Evolutionary conservation across 2,797 vertebrate genomes (phyloP).

Genomic region (Cephalopachus bancanus): DNA sequence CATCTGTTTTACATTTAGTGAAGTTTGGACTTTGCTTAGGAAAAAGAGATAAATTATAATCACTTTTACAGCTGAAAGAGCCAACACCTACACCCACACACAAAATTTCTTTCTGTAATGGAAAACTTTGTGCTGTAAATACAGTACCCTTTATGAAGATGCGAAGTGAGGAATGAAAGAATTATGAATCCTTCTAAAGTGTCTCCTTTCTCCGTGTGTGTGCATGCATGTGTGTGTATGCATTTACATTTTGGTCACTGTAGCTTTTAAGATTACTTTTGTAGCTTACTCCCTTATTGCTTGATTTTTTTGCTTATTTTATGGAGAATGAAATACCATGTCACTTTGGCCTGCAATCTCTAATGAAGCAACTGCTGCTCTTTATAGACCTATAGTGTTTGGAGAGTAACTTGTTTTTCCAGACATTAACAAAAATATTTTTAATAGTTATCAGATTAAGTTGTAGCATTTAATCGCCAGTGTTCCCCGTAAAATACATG

Average conservation of each 20-base stretch:
- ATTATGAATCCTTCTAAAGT: slow-evolving; percentile 38
- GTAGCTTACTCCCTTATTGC: neutral
- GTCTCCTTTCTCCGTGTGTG: neutral
- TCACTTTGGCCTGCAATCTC: neutral
- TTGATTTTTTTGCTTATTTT: slow-evolving; percentile 43
- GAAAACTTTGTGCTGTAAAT: neutral
- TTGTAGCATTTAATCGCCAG: neutral
- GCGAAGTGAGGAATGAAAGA: neutral
- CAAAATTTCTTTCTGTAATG: slow-evolving; percentile 26
- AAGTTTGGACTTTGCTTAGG: slow-evolving; percentile 78
- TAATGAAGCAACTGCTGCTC: slow-evolving; percentile 18
- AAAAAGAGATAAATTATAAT: slow-evolving; percentile 88
- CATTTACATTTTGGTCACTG: neutral
- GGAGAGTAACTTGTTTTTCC: slow-evolving; percentile 48
- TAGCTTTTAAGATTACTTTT: slow-evolving; percentile 5
- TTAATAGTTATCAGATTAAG: neutral
- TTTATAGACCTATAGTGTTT: neutral
- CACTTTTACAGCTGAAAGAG: slow-evolving; percentile 85
- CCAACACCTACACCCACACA: neutral
- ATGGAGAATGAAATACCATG: slow-evolving; percentile 22
- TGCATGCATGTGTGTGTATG: neutral
- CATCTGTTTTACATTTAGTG: slow-evolving; percentile 89
- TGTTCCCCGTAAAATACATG: neutral
- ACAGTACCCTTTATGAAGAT: neutral
- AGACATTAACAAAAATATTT: neutral